Conservation (phyloP, 1,140 invertebrate genomes). For the Calephelis nemesis region DNA sequence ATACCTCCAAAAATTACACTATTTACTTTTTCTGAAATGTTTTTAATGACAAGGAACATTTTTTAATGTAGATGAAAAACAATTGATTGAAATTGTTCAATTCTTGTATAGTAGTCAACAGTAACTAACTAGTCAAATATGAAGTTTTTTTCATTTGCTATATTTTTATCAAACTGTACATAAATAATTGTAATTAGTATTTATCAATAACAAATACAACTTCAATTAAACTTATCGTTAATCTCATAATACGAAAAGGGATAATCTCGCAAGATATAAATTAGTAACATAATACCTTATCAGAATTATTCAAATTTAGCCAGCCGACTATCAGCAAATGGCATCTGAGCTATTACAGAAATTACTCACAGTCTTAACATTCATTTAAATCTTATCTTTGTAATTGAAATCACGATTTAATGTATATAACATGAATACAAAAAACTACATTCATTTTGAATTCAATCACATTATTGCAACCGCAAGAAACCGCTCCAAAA, state of each 20-base stretch:
- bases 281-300: constrained; percentile 10
- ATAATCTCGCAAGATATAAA: constrained; percentile 2
- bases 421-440: constrained; percentile 56
- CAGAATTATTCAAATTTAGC: constrained; percentile 26
- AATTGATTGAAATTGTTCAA: too few relatives aligned
- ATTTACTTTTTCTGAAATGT: too few relatives aligned
- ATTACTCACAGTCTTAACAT: constrained; percentile 37
- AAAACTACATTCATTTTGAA: constrained; percentile 34
- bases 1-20: too few relatives aligned
- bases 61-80: too few relatives aligned
- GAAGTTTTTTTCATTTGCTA: too few relatives aligned
- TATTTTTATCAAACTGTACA: too few relatives aligned
- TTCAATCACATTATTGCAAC: constrained; percentile 15
- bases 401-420: constrained; percentile 66
- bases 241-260: neutral
- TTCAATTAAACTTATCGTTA: neutral
- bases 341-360: constrained; percentile 41
- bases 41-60: too few relatives aligned
- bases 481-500: constrained; percentile 27
- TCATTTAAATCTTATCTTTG: constrained; percentile 54
- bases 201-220: neutral
- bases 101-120: too few relatives aligned
- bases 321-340: constrained; percentile 37
- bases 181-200: neutral
- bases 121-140: too few relatives aligned